A percentile compares a stretch with the other conserved stretches of the same genome.
These are phyloP conservation scores for Mayetiola destructor DNA, from an alignment of 2,888 invertebrate species.

Conservation along the genomic window DNA sequence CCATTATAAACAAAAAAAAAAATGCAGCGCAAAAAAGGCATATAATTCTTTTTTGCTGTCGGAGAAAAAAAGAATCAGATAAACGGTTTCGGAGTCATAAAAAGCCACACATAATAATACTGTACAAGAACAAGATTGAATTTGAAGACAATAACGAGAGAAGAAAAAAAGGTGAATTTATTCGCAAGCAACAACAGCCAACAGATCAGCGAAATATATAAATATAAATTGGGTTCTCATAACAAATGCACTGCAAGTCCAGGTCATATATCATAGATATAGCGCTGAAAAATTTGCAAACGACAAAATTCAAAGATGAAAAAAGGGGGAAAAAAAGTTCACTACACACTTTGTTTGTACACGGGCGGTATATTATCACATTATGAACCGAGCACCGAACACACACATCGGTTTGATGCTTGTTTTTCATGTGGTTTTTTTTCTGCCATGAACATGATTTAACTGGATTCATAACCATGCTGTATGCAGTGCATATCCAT, in stretches of 20 bases:
- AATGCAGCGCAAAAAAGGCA: not conserved
- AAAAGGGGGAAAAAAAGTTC: too few species aligned
- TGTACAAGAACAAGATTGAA: not conserved
- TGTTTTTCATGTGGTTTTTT: not conserved
- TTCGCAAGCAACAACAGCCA: not conserved
- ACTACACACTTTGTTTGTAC: too few species aligned
- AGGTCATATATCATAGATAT: slow-evolving; percentile 11
- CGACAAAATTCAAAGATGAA: not conserved
- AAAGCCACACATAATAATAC: too few species aligned
- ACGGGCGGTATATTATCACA: slow-evolving; percentile 1
- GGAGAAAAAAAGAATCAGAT: slow-evolving; percentile 10
- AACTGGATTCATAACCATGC: not conserved
- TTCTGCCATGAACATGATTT: not conserved
- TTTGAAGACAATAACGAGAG: not conserved
- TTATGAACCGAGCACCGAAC: slow-evolving; percentile 7
- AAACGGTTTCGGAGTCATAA: slow-evolving; percentile 5
- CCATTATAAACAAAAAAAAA: not conserved
- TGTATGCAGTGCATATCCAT: slow-evolving; percentile 5
- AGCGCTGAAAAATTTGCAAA: slow-evolving; percentile 10
- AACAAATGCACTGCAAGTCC: slow-evolving; percentile 1
- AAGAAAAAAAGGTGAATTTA: not conserved
- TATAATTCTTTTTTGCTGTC: not conserved
- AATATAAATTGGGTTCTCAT: slow-evolving; percentile 2
- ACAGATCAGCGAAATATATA: not conserved
- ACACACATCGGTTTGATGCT: not conserved